A percentile compares a stretch with the other conserved stretches of the same genome.
These are phyloP conservation scores for Poecile montanus DNA, from an alignment of 2,797 vertebrate genomes.

Conservation along the genomic window DNA sequence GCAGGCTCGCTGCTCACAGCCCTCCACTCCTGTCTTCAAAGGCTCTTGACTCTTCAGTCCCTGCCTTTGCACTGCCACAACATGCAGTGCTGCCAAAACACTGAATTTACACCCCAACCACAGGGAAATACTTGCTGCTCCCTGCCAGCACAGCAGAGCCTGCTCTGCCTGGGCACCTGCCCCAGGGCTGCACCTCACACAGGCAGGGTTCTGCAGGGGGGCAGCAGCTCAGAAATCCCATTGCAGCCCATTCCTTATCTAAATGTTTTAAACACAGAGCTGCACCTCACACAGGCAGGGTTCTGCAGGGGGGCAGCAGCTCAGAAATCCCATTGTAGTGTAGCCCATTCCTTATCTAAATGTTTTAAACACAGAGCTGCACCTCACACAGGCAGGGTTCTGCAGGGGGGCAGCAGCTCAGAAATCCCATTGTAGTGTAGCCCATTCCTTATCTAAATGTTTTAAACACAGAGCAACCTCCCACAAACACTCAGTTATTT, in stretches of 20 bases:
- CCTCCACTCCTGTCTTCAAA: not conserved
- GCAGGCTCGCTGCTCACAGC: not conserved
- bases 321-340: not conserved
- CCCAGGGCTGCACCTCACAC: not conserved
- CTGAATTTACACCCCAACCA: not conserved
- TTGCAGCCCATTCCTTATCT: not conserved
- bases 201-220: not conserved
- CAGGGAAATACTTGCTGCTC: not conserved
- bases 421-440: not conserved
- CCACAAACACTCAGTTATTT: not conserved
- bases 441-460: not conserved
- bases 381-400: not conserved
- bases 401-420: not conserved
- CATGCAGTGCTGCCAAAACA: not conserved
- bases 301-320: not conserved
- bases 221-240: not conserved
- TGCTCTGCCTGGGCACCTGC: not conserved
- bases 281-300: not conserved
- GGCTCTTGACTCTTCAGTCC: not conserved
- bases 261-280: not conserved
- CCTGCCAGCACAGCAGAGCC: not conserved
- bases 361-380: not conserved
- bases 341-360: not conserved
- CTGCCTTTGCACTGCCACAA: not conserved
- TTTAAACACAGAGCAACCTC: not conserved